phyloP scores from a whole-genome alignment of 2,797 vertebrate species.

The Darevskia mixta region DNA sequence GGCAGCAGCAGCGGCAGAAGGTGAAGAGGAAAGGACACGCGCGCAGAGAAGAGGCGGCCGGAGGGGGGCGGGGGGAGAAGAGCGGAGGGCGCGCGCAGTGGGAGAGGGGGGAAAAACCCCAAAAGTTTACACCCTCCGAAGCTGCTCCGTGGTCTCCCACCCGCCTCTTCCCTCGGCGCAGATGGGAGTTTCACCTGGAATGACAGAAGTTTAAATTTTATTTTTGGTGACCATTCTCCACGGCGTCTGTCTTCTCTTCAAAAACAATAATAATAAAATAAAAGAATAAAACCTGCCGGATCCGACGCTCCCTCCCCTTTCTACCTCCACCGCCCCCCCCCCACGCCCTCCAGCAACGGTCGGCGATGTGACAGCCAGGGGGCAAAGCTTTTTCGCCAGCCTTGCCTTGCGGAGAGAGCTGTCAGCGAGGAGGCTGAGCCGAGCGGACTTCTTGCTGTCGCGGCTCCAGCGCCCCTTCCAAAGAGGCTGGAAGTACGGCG shows the following conservation, averaged over 20 bases:
- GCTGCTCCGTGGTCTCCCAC: conserved; percentile 14
- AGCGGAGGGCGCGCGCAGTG: not conserved
- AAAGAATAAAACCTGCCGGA: conserved; percentile 11
- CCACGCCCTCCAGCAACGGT: conserved; percentile 60
- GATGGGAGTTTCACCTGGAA: conserved; percentile 66
- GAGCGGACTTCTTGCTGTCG: conserved; percentile 24
- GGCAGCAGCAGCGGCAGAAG: conserved; percentile 38
- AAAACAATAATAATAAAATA: not conserved
- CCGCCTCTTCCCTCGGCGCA: conserved; percentile 60
- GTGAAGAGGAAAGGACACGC: conserved; percentile 39
- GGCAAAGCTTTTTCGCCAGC: conserved; percentile 37
- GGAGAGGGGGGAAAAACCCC: not conserved
- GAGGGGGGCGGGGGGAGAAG: not conserved
- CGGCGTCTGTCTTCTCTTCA: not conserved
- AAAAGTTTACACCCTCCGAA: conserved; percentile 68
- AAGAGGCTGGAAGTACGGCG: not conserved
- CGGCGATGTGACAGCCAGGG: conserved; percentile 66
- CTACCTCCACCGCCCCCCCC: conserved; percentile 1
- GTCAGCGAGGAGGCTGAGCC: conserved; percentile 32
- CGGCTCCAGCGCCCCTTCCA: not conserved
- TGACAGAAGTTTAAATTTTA: conserved; percentile 50
- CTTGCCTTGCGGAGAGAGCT: conserved; percentile 2
- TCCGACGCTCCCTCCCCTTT: conserved; percentile 16
- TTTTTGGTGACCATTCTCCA: not conserved
- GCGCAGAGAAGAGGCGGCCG: not conserved